Base-by-base conservation (phyloP, 1,140 invertebrate species). In the Pentalonia nigronervosa region DNA sequence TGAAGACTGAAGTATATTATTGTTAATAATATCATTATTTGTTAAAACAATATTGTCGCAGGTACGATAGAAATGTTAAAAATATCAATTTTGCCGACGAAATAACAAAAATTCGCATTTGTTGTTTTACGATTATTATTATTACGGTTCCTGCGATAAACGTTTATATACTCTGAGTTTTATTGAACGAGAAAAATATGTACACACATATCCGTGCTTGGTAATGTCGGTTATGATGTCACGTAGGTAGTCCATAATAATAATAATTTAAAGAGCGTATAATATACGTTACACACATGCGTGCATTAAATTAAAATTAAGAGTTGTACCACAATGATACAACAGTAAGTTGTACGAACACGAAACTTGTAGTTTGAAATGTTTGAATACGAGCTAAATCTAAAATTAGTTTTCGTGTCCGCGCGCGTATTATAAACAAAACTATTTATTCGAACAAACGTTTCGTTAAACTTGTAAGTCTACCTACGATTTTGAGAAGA, bases 81-180 rank as follows among this genome's bases (percentile, higher is more conserved):
- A 76, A 76, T 34, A 1, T n/a, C 60, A n/a, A 76, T n/a, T n/a
- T 76, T 76, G 4, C 60, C 30, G n/a, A n/a, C 3, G 3, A 76
- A 76, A 76, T 6, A 67, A 67, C 14, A 67, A n/a, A 67, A 67
- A n/a, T 76, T 76, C 14, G 23, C 14, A 17, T 76, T 17, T 17
- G 60, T 76, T 76, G n/a, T 76, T 76, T 76, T 76, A 76, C 60
- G 60, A n/a, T 76, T 76, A 76, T 76, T n/a, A n/a, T 34, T 76
- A 76, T 76, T 76, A 76, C 14, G n/a, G 14, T 76, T 7, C 30
- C 60, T 76, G 17, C 3, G 14, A 34, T 76, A 76, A 76, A 14
- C 60, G 30, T n/a, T 76, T 76, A 76, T 25, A 48, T 53, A 76
- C n/a, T n/a, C 4, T 4, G 60, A 76, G 60, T 30, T 76, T 76